These are phyloP conservation scores for Anser cygnoides DNA, from an alignment of 2,113 vertebrate species.

Conservation along the genomic window DNA sequence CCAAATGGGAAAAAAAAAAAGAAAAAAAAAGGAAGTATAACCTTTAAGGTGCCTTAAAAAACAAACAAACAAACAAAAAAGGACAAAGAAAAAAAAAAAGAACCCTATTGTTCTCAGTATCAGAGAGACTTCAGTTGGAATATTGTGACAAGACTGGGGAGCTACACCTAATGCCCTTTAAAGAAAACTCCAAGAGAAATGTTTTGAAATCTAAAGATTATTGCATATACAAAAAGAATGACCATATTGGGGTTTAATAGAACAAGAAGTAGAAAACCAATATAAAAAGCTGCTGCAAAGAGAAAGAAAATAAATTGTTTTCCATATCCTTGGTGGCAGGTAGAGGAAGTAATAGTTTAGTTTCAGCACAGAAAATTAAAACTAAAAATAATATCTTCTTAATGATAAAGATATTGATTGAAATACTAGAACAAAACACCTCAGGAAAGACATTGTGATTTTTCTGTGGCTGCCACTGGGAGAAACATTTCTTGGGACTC, in stretches of 20 bases:
- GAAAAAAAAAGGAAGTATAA: neutral
- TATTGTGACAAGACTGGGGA: neutral
- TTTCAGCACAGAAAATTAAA: neutral
- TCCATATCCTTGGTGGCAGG: neutral
- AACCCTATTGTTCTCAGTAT: neutral
- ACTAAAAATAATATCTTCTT: neutral
- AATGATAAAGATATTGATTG: neutral
- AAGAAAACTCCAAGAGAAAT: neutral
- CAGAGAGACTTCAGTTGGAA: neutral
- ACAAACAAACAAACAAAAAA: neutral
- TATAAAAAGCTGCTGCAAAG: neutral
- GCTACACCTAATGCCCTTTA: neutral
- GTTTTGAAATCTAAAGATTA: neutral
- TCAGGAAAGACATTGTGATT: neutral
- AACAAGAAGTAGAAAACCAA: neutral
- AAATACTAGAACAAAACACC: neutral
- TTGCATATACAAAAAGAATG: neutral
- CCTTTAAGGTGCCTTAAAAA: neutral
- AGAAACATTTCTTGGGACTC: neutral
- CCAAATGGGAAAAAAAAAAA: too few relatives aligned
- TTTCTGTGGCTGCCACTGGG: neutral
- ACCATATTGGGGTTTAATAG: neutral
- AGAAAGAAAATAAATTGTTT: neutral
- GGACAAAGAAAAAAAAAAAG: too few relatives aligned
- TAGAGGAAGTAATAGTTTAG: neutral